A percentile compares a stretch with the other conserved stretches of the same genome.
Conservation (phyloP, 2,113 vertebrate genomes). For the Pseudopipra pipra region DNA sequence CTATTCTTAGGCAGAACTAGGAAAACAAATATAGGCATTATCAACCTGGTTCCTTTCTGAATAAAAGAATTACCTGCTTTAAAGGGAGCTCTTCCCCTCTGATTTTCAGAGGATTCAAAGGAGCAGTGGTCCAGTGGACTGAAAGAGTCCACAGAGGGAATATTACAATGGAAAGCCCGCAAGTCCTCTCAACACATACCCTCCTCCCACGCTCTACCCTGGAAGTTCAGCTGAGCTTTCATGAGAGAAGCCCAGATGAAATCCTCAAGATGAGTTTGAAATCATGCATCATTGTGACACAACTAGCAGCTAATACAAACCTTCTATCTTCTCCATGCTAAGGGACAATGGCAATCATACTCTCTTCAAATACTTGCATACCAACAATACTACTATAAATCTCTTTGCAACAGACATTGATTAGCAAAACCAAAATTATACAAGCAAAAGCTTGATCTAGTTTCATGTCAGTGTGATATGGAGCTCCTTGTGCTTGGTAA, state of each 20-base stretch:
- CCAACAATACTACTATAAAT: neutral
- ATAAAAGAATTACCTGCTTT: neutral
- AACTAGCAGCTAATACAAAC: neutral
- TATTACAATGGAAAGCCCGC: neutral
- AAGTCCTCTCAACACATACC: fast-evolving
- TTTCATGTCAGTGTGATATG: neutral
- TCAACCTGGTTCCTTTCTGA: neutral
- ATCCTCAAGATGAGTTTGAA: neutral
- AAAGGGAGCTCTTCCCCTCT: neutral
- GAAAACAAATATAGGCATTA: neutral
- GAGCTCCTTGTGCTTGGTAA: neutral
- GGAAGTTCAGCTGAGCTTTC: neutral
- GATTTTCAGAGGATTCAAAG: neutral
- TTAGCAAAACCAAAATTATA: neutral
- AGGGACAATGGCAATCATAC: neutral
- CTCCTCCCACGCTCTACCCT: neutral
- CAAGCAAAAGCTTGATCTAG: neutral
- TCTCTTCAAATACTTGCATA: neutral
- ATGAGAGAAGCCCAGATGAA: neutral
- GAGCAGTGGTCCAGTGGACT: neutral
- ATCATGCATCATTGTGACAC: neutral
- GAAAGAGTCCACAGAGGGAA: neutral
- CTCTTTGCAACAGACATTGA: neutral
- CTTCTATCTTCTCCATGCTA: neutral
- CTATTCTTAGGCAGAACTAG: neutral